phyloP scores from a whole-genome alignment of 2,888 invertebrate genomes.

The Tetranychus truncatus region DNA sequence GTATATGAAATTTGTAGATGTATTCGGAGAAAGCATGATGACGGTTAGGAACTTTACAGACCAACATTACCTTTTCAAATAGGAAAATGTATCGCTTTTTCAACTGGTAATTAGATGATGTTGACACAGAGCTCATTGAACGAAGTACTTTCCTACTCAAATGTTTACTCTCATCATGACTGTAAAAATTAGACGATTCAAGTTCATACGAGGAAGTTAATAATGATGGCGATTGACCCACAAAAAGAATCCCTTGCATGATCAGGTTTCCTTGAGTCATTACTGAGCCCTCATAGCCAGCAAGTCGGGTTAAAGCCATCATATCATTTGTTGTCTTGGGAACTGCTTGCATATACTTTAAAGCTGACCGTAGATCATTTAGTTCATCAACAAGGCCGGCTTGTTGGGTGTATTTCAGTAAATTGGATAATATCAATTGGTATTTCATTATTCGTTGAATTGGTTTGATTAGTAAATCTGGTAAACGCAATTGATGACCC shows the following conservation, averaged over 20 bases:
- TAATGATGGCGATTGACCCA: conserved; percentile 36
- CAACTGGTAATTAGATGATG: conserved; percentile 34
- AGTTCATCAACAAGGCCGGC: conserved; percentile 57
- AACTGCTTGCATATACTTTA: conserved; percentile 64
- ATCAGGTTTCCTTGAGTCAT: conserved; percentile 87
- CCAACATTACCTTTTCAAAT: conserved; percentile 92
- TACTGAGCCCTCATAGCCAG: conserved; percentile 92
- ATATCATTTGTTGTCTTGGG: conserved; percentile 95
- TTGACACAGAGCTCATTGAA: not conserved
- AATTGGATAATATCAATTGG: conserved; percentile 71
- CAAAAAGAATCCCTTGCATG: conserved; percentile 55
- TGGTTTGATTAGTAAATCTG: conserved; percentile 89
- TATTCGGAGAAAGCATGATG: conserved; percentile 79
- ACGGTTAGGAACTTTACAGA: conserved; percentile 51
- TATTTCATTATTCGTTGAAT: conserved; percentile 98
- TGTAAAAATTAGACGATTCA: not conserved
- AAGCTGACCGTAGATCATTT: conserved; percentile 59
- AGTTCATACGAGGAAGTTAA: not conserved
- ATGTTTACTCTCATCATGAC: conserved; percentile 7
- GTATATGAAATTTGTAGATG: conserved; percentile 83
- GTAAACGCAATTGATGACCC: conserved; percentile 77
- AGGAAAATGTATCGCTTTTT: conserved; percentile 87
- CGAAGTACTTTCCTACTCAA: not conserved
- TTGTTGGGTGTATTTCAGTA: conserved; percentile 69
- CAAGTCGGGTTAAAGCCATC: conserved; percentile 93